These are phyloP conservation scores for Nesoenas mayeri DNA, from an alignment of 2,113 vertebrate genomes.

Conservation along the genomic window DNA sequence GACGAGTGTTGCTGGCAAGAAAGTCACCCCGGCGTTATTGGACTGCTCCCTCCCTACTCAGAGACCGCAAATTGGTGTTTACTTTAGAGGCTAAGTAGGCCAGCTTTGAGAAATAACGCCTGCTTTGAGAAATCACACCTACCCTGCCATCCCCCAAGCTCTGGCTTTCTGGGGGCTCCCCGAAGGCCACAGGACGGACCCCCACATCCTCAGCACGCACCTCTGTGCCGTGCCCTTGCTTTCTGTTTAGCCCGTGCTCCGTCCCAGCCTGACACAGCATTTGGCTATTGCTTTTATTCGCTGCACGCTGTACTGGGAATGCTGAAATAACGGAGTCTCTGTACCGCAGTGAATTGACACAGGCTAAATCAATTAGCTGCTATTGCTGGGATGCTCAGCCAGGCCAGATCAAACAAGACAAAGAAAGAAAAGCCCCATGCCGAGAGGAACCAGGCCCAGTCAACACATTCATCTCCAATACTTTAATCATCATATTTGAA, in stretches of 20 bases:
- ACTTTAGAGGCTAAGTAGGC: background rate
- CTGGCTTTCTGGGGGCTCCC: background rate
- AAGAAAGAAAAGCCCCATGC: background rate
- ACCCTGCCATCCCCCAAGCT: background rate
- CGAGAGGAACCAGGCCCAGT: background rate
- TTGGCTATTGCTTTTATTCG: background rate
- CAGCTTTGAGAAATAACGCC: background rate
- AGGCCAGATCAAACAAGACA: background rate
- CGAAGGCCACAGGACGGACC: background rate
- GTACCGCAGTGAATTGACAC: background rate
- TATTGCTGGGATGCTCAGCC: background rate
- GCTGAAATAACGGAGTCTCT: background rate
- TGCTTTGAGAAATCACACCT: background rate
- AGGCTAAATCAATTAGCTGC: slow-evolving; percentile 39
- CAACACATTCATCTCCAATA: background rate
- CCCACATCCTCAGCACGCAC: background rate
- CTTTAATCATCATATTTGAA: background rate
- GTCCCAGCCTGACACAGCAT: background rate
- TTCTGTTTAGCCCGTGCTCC: background rate
- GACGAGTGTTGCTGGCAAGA: background rate
- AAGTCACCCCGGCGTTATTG: background rate
- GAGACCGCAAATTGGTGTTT: background rate
- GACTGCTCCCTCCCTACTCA: background rate
- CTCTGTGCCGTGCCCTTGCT: background rate
- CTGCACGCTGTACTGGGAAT: background rate